Conservation (phyloP, 2,113 vertebrate genomes). For the Pholis gunnellus region DNA sequence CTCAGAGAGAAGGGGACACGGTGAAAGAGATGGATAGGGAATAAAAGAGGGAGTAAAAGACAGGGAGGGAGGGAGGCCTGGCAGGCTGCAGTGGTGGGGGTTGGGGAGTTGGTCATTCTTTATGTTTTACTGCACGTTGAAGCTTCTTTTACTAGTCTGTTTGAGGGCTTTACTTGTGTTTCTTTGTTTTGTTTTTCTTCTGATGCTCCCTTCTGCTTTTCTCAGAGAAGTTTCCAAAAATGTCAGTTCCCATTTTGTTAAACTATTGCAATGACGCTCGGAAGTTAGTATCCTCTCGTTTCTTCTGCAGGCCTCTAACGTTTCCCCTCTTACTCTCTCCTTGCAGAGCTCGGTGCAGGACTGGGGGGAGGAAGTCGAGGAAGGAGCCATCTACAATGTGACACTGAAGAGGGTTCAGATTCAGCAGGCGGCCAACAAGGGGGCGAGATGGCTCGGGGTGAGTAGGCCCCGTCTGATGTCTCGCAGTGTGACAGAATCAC, state of each 20-base stretch:
- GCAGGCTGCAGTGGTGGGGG: constrained; percentile 66
- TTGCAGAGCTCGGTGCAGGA: constrained; percentile 94
- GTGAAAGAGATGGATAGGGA: constrained; percentile 69
- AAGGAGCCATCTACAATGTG: constrained; percentile 96
- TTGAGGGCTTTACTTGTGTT: constrained; percentile 18
- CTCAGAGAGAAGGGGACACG: constrained; percentile 45
- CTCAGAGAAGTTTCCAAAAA: not conserved
- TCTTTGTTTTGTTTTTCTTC: constrained; percentile 15
- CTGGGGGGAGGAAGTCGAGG: constrained; percentile 96
- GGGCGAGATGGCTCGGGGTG: constrained; percentile 88
- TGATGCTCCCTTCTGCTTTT: constrained; percentile 33
- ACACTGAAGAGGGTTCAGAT: constrained; percentile 96
- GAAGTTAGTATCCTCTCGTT: not conserved
- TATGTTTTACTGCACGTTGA: constrained; percentile 67
- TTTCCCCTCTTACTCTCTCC: not conserved
- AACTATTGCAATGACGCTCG: constrained; percentile 13
- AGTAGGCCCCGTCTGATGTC: constrained; percentile 51
- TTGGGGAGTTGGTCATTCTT: constrained; percentile 66
- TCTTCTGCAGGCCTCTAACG: constrained; percentile 6
- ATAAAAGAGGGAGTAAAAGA: constrained; percentile 69
- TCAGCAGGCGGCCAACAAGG: constrained; percentile 97
- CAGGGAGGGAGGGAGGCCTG: constrained; percentile 49
- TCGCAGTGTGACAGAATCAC: constrained; percentile 5
- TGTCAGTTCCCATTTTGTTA: not conserved
- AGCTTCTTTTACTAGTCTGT: constrained; percentile 42